These are phyloP conservation scores for Halcyon chelicuti DNA, from an alignment of 2,797 vertebrate genomes.

Conservation along the genomic window DNA sequence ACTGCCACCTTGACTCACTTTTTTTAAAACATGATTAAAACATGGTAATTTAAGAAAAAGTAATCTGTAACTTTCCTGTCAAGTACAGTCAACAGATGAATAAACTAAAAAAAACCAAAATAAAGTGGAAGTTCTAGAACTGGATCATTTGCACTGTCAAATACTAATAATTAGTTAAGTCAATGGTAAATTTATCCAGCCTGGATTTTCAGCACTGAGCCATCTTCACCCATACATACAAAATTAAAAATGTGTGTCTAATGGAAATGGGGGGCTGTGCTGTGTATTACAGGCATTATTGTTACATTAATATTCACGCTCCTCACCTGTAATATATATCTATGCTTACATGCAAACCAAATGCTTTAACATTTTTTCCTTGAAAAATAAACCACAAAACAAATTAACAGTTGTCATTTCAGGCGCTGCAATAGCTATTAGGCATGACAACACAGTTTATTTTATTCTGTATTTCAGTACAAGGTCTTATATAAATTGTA, in stretches of 20 bases:
- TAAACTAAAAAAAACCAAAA: not conserved
- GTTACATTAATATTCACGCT: not conserved
- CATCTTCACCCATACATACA: accelerated
- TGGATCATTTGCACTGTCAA: not conserved
- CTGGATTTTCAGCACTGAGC: not conserved
- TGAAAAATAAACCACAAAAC: not conserved
- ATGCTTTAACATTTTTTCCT: not conserved
- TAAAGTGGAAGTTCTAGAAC: not conserved
- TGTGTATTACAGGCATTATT: accelerated
- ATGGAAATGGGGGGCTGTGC: not conserved
- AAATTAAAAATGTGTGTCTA: not conserved
- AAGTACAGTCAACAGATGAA: not conserved
- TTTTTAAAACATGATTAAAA: not conserved
- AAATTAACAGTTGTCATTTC: not conserved
- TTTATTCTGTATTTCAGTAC: not conserved
- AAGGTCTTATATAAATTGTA: not conserved
- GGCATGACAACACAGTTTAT: not conserved
- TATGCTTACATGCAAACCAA: not conserved
- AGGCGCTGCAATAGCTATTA: not conserved
- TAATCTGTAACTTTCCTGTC: not conserved
- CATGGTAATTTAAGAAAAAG: not conserved
- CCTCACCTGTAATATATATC: not conserved
- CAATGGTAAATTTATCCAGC: not conserved
- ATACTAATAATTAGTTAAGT: not conserved
- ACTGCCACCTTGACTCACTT: not conserved